Conservation (phyloP, 2,888 invertebrate species). For the Cantharis flavilabris region DNA sequence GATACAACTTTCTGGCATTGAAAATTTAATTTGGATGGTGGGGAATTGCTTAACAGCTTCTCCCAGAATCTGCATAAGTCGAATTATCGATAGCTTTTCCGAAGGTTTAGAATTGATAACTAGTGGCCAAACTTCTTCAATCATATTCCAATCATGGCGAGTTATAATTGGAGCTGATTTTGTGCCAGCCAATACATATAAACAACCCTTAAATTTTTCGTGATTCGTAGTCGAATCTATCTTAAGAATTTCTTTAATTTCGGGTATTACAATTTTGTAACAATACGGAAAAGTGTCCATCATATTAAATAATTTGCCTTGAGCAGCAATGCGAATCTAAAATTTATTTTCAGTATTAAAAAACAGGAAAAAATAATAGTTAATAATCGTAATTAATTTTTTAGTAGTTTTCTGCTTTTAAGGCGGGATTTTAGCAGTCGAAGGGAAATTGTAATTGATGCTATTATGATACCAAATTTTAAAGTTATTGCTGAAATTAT, state of each 20-base stretch:
- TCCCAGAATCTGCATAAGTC: constrained; percentile 62
- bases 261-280: constrained; percentile 68
- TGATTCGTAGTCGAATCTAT: constrained; percentile 65
- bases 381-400: too few species aligned
- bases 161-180: constrained; percentile 67
- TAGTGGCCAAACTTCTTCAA: constrained; percentile 77
- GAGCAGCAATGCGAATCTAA: constrained; percentile 69
- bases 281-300: constrained; percentile 72
- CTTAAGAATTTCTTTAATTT: constrained; percentile 63
- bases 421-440: too few species aligned
- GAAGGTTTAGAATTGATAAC: constrained; percentile 78
- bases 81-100: constrained; percentile 82
- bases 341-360: constrained; percentile 29
- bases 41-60: constrained; percentile 66
- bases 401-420: too few species aligned
- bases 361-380: too few species aligned
- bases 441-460: too few species aligned
- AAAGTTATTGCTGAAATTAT: too few species aligned
- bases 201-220: constrained; percentile 76
- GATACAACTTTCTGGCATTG: constrained; percentile 60
- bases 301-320: constrained; percentile 66
- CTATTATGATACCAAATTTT: too few species aligned
- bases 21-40: constrained; percentile 64
- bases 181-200: constrained; percentile 76
- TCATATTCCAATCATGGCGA: constrained; percentile 76